A percentile compares a stretch with the other conserved stretches of the same genome.
These are phyloP conservation scores for Oscheius sp. DNA, from an alignment of 2,888 invertebrate genomes.

Conservation along the genomic window DNA sequence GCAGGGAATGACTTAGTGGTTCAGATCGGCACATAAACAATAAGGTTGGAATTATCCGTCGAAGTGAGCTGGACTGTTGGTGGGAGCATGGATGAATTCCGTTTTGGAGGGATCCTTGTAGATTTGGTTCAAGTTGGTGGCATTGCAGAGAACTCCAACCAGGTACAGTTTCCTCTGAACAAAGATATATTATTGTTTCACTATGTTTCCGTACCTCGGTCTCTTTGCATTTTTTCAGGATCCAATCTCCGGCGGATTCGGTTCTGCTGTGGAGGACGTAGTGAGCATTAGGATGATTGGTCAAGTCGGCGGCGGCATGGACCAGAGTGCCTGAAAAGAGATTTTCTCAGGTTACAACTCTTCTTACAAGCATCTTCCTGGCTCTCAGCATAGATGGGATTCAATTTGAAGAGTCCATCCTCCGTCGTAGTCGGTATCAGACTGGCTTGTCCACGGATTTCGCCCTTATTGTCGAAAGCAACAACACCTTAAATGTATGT, in stretches of 20 bases:
- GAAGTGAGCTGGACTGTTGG: conserved; percentile 39
- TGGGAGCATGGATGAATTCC: conserved; percentile 31
- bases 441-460: conserved; percentile 28
- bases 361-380: conserved; percentile 30
- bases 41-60: conserved; percentile 30
- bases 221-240: conserved; percentile 33
- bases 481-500: conserved; percentile 15
- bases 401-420: conserved; percentile 33
- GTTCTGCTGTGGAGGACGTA: conserved; percentile 35
- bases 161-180: conserved; percentile 21
- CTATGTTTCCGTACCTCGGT: conserved; percentile 1
- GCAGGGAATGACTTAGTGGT: conserved; percentile 14
- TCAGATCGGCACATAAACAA: not conserved
- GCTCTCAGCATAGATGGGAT: conserved; percentile 37
- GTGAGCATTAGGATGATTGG: conserved; percentile 26
- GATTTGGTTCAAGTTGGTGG: conserved; percentile 32
- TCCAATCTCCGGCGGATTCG: conserved; percentile 38
- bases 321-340: conserved; percentile 28
- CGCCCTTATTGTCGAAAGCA: conserved; percentile 7
- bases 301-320: conserved; percentile 23
- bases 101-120: conserved; percentile 36
- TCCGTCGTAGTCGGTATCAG: conserved; percentile 28
- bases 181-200: not conserved
- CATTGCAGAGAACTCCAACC: conserved; percentile 33
- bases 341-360: not conserved